These are phyloP conservation scores for Pituophis catenifer DNA, from an alignment of 2,113 vertebrate species.

Conservation along the genomic window DNA sequence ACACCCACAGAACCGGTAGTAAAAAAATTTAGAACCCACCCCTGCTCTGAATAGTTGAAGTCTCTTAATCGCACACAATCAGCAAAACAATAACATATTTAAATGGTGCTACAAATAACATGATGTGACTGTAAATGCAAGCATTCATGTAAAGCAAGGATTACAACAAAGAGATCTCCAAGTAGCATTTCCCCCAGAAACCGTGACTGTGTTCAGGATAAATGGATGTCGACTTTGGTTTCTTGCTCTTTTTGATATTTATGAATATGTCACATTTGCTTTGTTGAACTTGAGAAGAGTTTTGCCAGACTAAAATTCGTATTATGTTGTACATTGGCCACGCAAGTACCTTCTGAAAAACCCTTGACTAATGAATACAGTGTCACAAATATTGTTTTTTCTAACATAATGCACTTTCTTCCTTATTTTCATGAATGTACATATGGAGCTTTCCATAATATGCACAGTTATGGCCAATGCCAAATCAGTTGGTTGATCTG, in stretches of 20 bases:
- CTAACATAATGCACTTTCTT: background rate
- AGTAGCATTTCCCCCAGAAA: background rate
- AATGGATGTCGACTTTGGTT: background rate
- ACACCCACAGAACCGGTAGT: no score
- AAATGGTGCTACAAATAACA: slow-evolving; percentile 28
- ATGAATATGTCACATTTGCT: background rate
- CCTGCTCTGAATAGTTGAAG: slow-evolving; percentile 14
- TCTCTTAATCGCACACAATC: slow-evolving; percentile 15
- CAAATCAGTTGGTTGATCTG: background rate
- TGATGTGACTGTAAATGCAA: slow-evolving; percentile 44
- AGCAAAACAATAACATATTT: slow-evolving; percentile 34
- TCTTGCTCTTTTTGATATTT: background rate
- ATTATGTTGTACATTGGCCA: background rate
- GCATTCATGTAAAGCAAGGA: slow-evolving; percentile 31
- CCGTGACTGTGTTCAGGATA: background rate
- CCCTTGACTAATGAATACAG: background rate
- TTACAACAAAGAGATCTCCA: background rate
- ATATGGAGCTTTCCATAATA: background rate
- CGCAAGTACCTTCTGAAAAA: background rate
- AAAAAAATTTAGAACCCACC: no score
- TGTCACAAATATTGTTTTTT: background rate
- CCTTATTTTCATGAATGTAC: background rate
- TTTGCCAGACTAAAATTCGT: background rate
- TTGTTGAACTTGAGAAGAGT: background rate
- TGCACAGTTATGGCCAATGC: background rate